Base-by-base conservation (phyloP, 2,888 invertebrate genomes). In the Macaria liturata region DNA sequence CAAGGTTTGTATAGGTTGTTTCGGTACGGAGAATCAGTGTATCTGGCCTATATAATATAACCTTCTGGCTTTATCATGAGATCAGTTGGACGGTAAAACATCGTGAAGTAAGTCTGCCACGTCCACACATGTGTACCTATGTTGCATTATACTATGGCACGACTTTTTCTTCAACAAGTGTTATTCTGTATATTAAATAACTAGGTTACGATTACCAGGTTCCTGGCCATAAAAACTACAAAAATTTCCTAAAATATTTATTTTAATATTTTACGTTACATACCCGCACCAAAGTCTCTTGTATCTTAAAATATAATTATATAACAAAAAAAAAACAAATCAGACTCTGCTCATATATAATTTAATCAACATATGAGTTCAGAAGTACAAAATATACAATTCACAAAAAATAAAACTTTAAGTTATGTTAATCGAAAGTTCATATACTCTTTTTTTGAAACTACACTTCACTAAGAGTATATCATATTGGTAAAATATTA, bases 221-320 rank as follows among this genome's bases (percentile, higher is more conserved):
- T 37, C 3, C 4, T 37, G 4, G 34, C 9, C 42, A 54, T 48
- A 62, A 72, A 70, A 76, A 75, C 71, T 62, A 59, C 51, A 66
- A 59, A 62, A 44, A 69, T 69, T 73, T 78, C 78, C 80, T 83
- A 83, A 84, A 82, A 78, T 82, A 85, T 86, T 84, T 84, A 83
- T 80, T 84, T 80, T 68, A 81, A 79, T 77, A 67, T 72, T 82
- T 72, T 81, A 85, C 87, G 83, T 84, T 84, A 83, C 83, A 20
- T 20, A 20, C 84, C 82, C 74, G 79, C 76, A 85, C 80, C 79
- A 64, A 60, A 54, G 37, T 50, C 47, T 67, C 65, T 70, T 69
- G 57, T 67, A 63, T 70, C 65, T 64, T 65, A 49, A 39, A 46
- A 39, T 48, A 58, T 62, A 65, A 61, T 62, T 65, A 61, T 68